Base-by-base conservation (phyloP, 2,888 invertebrate genomes). In the Drosophila pullipes region DNA sequence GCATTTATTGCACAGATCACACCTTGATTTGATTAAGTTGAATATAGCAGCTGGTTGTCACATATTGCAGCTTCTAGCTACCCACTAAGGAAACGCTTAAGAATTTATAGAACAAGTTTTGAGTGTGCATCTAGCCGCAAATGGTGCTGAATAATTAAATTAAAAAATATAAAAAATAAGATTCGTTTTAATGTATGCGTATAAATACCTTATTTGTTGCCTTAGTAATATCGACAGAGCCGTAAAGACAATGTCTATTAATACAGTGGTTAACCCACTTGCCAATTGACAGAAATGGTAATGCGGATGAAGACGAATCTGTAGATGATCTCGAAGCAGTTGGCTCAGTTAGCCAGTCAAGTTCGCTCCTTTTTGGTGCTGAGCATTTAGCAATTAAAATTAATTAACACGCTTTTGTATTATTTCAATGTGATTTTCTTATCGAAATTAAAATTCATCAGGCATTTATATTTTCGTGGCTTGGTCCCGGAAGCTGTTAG, bases 191-290 rank as follows among this genome's bases (percentile, higher is more conserved):
- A 89, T 67, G 30, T 66, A 62, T 70, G 68, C 67, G 63, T 69
- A 74, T 74, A 69, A 82, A 81, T 69, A 64, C 76, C 86, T 65
- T 85, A 78, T 88, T 74, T 63, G 83, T 49, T 55, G 57, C 57
- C 52, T 57, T 59, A 67, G 55, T 55, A 62, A 35, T 54, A 39
- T 47, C 33, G 63, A 58, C 11, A 13, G 25, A 52, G 44, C 37
- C 33, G 55, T 18, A 53, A 71, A 74, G 59, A 83, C 62, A 81
- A 83, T 72, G 71, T 69, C 78, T 76, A 69, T 70, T 60, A 54
- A 69, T 85, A 89, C 85, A 87, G 71, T 73, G 76, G 69, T 71
- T 89, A 76, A 78, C 89, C 88, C 85, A 85, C 85, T 74, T 69
- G 66, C n/a, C 58, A 59, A 55, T 25, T 68, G 66, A 62, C 67